Percentiles rank a stretch among this genome's conserved stretches.
These are phyloP conservation scores for Cyaniris semiargus DNA, from an alignment of 2,888 invertebrate species.

Conservation along the genomic window DNA sequence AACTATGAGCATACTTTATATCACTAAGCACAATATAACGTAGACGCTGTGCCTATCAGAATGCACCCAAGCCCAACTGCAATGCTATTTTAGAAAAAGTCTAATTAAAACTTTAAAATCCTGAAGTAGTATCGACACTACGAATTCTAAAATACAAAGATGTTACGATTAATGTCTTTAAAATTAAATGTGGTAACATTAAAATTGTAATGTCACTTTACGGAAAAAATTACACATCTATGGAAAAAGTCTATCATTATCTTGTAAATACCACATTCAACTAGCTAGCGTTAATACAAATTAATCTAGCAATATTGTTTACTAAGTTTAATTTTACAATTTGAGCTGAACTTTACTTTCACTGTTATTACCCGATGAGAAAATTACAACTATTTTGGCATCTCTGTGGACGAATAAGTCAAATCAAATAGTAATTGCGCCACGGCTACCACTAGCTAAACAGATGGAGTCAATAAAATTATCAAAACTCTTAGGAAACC, in stretches of 20 bases:
- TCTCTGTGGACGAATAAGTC: conserved; percentile 73
- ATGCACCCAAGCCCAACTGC: conserved; percentile 61
- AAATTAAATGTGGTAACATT: conserved; percentile 39
- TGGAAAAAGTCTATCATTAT: conserved; percentile 19
- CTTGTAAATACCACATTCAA: conserved; percentile 6
- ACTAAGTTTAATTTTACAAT: conserved; percentile 49
- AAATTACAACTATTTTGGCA: conserved; percentile 75
- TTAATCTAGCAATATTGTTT: conserved; percentile 21
- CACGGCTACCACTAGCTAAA: conserved; percentile 47
- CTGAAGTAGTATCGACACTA: conserved; percentile 25
- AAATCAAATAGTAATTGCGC: conserved; percentile 62
- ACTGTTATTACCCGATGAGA: conserved; percentile 36
- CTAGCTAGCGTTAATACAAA: conserved; percentile 27
- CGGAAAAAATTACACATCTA: conserved; percentile 30
- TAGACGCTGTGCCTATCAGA: conserved; percentile 55
- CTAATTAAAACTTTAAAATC: conserved; percentile 29
- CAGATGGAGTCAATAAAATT: conserved; percentile 28
- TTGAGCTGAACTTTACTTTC: conserved; percentile 55
- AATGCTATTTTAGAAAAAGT: conserved; percentile 31
- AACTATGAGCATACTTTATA: conserved; percentile 74
- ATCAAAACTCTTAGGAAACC: conserved; percentile 45
- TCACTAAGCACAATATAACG: conserved; percentile 73
- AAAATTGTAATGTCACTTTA: conserved; percentile 53
- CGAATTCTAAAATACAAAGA: conserved; percentile 25
- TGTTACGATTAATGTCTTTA: conserved; percentile 11